phyloP scores from a whole-genome alignment of 2,113 vertebrate genomes.

The Podarcis muralis region DNA sequence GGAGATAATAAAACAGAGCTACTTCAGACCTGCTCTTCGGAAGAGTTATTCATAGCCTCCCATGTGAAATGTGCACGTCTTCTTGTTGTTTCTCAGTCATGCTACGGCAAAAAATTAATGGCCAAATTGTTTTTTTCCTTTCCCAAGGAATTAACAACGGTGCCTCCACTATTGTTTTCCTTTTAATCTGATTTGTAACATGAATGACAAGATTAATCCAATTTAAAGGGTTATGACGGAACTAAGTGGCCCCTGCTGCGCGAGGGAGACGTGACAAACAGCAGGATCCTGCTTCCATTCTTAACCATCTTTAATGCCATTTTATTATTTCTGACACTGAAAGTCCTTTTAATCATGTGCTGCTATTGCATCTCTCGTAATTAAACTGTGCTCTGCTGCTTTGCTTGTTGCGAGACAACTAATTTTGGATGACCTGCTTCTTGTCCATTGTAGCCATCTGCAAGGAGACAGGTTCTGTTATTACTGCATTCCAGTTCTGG shows the following conservation, averaged over 20 bases:
- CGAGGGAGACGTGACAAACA: background rate
- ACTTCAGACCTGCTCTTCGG: background rate
- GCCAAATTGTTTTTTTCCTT: background rate
- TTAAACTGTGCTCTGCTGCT: background rate
- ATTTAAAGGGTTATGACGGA: background rate
- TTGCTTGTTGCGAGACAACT: background rate
- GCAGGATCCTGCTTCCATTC: background rate
- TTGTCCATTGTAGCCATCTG: background rate
- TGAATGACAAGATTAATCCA: background rate
- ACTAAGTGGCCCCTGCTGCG: background rate
- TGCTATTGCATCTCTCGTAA: background rate
- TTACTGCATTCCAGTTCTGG: background rate
- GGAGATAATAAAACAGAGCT: background rate
- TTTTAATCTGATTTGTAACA: conserved; percentile 3
- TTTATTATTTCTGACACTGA: background rate
- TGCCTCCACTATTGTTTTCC: background rate
- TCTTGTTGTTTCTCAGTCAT: background rate
- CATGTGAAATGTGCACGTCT: background rate
- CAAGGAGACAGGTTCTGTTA: background rate
- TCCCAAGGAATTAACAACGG: background rate
- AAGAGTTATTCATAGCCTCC: background rate
- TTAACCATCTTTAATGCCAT: background rate
- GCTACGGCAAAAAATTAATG: background rate
- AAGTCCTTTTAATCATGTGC: background rate
- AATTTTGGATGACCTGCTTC: background rate